A percentile compares a stretch with the other conserved stretches of the same genome.
Conservation (phyloP, 2,888 invertebrate genomes). For the Agrotis exclamationis region DNA sequence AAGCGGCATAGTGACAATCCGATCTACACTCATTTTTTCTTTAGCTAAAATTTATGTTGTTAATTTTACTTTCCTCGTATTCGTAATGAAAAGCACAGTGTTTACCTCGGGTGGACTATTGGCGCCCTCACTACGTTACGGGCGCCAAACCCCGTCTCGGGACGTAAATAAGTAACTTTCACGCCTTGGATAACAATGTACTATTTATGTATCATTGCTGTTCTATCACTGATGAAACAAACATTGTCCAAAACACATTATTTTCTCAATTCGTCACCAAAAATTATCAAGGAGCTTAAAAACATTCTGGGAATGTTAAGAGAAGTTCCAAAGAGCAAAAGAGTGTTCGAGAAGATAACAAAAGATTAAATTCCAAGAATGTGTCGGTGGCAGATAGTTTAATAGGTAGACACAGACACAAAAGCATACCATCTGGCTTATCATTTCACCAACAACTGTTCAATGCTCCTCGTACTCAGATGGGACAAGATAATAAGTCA, state of each 20-base stretch:
- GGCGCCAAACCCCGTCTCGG: too few relatives aligned
- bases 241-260: background rate
- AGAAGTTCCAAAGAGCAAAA: slow-evolving; percentile 1
- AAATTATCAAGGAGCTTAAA: slow-evolving; percentile 12
- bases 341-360: slow-evolving; percentile 22
- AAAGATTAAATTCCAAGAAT: background rate
- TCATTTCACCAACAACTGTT: background rate
- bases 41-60: too few relatives aligned
- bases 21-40: too few relatives aligned
- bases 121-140: too few relatives aligned
- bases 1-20: too few relatives aligned
- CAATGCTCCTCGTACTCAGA: background rate
- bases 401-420: background rate
- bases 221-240: too few relatives aligned
- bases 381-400: background rate
- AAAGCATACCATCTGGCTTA: background rate
- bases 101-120: too few relatives aligned
- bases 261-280: slow-evolving; percentile 1
- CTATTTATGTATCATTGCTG: too few relatives aligned
- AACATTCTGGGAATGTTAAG: slow-evolving; percentile 24
- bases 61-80: too few relatives aligned
- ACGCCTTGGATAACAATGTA: too few relatives aligned
- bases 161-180: too few relatives aligned
- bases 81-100: too few relatives aligned
- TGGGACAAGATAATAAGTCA: background rate